These are phyloP conservation scores for Pygmarrhopalites habei DNA, from an alignment of 1,140 invertebrate species.

Conservation along the genomic window DNA sequence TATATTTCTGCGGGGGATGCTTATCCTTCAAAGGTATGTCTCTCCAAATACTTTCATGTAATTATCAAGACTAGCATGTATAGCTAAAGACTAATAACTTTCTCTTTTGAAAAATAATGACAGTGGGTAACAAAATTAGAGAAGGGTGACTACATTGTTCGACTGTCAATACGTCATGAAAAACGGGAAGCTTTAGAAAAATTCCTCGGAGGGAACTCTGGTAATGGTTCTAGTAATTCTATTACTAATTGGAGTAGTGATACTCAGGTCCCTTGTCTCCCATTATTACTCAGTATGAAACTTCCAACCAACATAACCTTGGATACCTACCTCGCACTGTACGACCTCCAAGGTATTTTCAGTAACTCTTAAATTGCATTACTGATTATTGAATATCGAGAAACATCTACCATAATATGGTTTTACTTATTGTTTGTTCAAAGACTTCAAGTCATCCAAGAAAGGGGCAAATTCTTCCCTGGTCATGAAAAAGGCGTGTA, in stretches of 20 bases:
- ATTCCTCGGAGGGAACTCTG: slow-evolving; percentile 44
- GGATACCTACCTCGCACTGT: slow-evolving; percentile 58
- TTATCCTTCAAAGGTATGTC: slow-evolving; percentile 68
- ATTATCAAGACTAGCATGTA: no score
- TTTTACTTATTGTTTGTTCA: no score
- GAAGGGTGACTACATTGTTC: slow-evolving; percentile 88
- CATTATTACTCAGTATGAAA: slow-evolving; percentile 69
- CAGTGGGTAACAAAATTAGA: slow-evolving; percentile 81
- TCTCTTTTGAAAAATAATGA: no score
- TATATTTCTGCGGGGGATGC: slow-evolving; percentile 77
- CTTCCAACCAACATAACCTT: slow-evolving; percentile 60
- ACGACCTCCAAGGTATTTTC: slow-evolving; percentile 30
- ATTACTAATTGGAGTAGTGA: slow-evolving; percentile 19
- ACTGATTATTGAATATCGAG: no score
- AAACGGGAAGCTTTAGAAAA: slow-evolving; percentile 78
- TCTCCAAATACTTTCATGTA: no score
- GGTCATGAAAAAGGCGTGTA: slow-evolving; percentile 54
- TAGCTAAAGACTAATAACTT: no score
- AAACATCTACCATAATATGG: no score
- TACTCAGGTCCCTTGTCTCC: slow-evolving; percentile 45
- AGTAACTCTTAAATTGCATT: no score
- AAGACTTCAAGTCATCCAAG: slow-evolving; percentile 27
- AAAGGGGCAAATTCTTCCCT: slow-evolving; percentile 44
- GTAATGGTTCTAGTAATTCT: background rate
- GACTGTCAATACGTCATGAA: slow-evolving; percentile 82